Percentiles rank a stretch among this genome's conserved stretches.
These are phyloP conservation scores for Eupithecia inturbata DNA, from an alignment of 2,888 invertebrate species.

Conservation along the genomic window DNA sequence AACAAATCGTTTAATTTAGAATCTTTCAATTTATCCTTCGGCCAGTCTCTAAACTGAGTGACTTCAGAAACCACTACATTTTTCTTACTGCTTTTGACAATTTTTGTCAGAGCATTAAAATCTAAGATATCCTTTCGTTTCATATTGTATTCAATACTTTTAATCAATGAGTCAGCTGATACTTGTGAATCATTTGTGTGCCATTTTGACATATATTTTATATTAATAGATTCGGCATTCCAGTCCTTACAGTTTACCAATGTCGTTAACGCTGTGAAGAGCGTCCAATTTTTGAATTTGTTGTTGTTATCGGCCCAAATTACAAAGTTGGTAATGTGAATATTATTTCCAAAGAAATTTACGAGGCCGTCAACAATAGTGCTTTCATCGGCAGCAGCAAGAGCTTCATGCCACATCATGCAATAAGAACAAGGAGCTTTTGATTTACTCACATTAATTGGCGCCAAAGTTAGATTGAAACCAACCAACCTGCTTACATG, in stretches of 20 bases:
- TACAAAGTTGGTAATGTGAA: not conserved
- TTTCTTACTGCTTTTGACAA: not conserved
- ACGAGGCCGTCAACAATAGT: conserved; percentile 10
- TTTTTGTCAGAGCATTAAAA: not conserved
- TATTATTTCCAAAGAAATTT: conserved; percentile 4
- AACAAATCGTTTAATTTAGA: not conserved
- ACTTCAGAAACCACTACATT: not conserved
- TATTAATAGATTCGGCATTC: not conserved
- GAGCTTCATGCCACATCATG: conserved; percentile 15
- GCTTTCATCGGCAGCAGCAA: conserved; percentile 1
- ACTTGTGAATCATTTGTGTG: not conserved
- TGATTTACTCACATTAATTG: conserved; percentile 1
- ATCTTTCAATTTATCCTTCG: conserved; percentile 9
- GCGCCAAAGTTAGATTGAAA: not conserved
- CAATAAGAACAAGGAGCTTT: not conserved
- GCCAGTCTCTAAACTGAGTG: conserved; percentile 9
- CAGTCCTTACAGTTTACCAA: not conserved
- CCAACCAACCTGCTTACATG: not conserved
- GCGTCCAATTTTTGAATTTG: not conserved
- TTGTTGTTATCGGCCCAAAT: not conserved
- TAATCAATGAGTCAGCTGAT: not conserved
- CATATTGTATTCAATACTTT: not conserved
- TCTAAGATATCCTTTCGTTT: not conserved
- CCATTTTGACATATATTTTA: conserved; percentile 1
- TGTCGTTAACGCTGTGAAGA: not conserved